Evolutionary conservation across 2,113 vertebrate species (phyloP).

Genomic region (Ardeotis arabs): DNA sequence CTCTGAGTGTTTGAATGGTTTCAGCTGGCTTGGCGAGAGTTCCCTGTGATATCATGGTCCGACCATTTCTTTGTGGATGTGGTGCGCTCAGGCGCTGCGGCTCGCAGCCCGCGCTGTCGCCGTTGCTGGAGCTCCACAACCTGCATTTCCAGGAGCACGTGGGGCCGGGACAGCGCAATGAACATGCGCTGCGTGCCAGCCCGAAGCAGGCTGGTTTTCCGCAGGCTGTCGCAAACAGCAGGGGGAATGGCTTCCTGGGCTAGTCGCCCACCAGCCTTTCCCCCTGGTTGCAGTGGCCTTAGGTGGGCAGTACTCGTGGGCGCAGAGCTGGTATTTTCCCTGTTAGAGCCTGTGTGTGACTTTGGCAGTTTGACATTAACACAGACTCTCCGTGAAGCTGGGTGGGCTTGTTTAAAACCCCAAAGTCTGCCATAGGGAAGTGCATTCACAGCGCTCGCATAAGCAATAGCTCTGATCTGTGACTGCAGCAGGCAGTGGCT

Average conservation of each 20-base stretch:
- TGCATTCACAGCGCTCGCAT: not conserved
- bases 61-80: constrained; percentile 19
- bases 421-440: not conserved
- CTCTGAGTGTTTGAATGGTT: constrained; percentile 63
- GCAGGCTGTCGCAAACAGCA: not conserved
- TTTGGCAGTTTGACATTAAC: not conserved
- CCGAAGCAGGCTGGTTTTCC: not conserved
- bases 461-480: not conserved
- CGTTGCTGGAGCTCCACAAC: not conserved
- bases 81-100: not conserved
- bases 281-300: not conserved
- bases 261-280: not conserved
- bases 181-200: not conserved
- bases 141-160: not conserved
- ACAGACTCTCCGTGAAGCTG: not conserved
- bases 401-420: not conserved
- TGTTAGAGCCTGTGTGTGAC: not conserved
- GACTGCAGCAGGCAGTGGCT: not conserved
- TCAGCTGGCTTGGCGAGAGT: constrained; percentile 66
- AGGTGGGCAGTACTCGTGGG: accelerated
- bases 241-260: not conserved
- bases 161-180: not conserved
- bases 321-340: not conserved
- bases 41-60: constrained; percentile 56
- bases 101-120: not conserved